Evolutionary conservation across 2,888 invertebrate genomes (phyloP).

Genomic region (Linnaemya vulpina): DNA sequence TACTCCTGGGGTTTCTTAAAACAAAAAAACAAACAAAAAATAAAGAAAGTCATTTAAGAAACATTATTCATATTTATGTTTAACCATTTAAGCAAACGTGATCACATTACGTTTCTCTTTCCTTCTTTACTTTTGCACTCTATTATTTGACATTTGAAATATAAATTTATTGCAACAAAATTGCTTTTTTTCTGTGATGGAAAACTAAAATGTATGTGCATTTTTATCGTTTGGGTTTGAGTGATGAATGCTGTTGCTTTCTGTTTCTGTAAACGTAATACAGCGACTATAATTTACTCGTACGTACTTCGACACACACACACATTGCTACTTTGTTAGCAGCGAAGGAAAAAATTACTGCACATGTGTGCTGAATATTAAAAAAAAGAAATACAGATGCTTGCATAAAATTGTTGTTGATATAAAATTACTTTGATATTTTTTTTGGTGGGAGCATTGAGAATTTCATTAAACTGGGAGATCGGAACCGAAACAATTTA

Average conservation of each 20-base stretch:
- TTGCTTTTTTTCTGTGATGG: conserved; percentile 33
- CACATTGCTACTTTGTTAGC: conserved; percentile 22
- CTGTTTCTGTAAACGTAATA: conserved; percentile 21
- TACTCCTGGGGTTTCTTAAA: background rate
- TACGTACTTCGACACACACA: background rate
- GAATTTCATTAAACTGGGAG: background rate
- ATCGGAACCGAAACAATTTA: background rate
- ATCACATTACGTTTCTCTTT: conserved; percentile 52
- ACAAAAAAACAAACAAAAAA: background rate
- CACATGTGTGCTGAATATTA: conserved; percentile 28
- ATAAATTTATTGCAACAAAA: conserved; percentile 66
- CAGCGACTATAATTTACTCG: conserved; percentile 6
- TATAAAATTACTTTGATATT: conserved; percentile 9
- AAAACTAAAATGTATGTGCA: conserved; percentile 33
- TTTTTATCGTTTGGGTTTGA: conserved; percentile 44
- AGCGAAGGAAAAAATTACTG: conserved; percentile 21
- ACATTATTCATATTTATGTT: conserved; percentile 51
- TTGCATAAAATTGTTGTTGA: conserved; percentile 13
- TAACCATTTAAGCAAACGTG: conserved; percentile 63
- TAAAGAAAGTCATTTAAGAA: conserved; percentile 16
- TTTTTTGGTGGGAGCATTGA: conserved; percentile 25
- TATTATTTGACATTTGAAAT: conserved; percentile 62
- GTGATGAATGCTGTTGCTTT: conserved; percentile 50
- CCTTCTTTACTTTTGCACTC: conserved; percentile 37
- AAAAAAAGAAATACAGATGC: conserved; percentile 3